Evolutionary conservation across 1,140 invertebrate species (phyloP).

Genomic region (Aphis craccivora): DNA sequence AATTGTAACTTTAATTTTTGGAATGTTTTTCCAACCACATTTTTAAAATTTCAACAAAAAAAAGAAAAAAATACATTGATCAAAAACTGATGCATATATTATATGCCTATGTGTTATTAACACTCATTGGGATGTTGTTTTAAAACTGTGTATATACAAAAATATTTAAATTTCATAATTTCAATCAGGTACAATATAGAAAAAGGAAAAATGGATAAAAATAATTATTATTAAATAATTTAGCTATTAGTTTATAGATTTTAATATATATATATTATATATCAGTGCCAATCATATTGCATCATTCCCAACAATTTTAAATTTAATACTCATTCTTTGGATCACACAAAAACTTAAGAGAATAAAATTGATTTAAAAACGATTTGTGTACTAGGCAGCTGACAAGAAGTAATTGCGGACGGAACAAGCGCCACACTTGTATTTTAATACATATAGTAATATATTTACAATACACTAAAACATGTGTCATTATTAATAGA

Average conservation of each 20-base stretch:
- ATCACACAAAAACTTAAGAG: background rate
- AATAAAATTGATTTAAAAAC: background rate
- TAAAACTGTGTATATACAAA: conserved; percentile 18
- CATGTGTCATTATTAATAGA: background rate
- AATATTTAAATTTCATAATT: conserved; percentile 24
- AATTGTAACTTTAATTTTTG: background rate
- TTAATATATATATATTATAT: background rate
- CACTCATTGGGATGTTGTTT: background rate
- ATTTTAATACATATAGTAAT: conserved; percentile 7
- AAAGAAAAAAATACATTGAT: background rate
- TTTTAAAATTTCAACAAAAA: background rate
- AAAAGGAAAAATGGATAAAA: background rate
- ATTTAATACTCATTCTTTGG: background rate
- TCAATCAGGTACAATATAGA: conserved; percentile 51
- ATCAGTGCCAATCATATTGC: background rate
- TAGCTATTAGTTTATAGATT: conserved; percentile 19
- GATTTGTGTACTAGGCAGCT: background rate
- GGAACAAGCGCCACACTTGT: background rate
- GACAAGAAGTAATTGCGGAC: background rate
- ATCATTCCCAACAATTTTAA: background rate
- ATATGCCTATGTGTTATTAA: background rate
- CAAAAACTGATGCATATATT: background rate
- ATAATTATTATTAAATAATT: background rate
- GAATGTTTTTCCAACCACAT: background rate
- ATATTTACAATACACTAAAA: background rate